Conservation (phyloP, 2,888 invertebrate species). For the Sminthurides aquaticus region DNA sequence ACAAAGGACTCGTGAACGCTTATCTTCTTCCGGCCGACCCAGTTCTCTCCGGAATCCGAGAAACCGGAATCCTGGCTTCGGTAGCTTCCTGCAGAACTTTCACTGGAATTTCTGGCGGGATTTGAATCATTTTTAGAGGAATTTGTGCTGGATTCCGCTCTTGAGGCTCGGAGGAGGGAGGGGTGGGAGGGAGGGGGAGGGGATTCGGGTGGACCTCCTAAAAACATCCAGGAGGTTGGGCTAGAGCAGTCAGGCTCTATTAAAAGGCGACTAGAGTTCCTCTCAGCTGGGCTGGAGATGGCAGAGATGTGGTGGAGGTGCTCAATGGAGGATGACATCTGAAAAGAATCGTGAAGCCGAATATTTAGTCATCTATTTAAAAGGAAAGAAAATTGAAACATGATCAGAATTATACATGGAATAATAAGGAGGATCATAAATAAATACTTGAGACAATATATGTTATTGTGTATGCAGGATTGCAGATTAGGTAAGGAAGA, state of each 20-base stretch:
- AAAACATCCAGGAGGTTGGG: slow-evolving; percentile 41
- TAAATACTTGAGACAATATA: too few species aligned
- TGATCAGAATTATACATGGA: too few species aligned
- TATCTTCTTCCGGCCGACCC: slow-evolving; percentile 5
- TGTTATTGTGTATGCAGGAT: too few species aligned
- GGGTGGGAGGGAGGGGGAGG: slow-evolving; percentile 15
- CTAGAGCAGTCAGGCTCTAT: slow-evolving; percentile 42
- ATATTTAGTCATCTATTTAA: too few species aligned
- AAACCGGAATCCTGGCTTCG: slow-evolving; percentile 74
- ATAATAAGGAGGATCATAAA: too few species aligned
- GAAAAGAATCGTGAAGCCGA: not conserved
- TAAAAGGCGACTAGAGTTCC: slow-evolving; percentile 36
- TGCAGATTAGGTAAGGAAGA: too few species aligned
- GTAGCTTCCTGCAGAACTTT: slow-evolving; percentile 51
- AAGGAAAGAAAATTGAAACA: too few species aligned
- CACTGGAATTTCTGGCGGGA: slow-evolving; percentile 41
- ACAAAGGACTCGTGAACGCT: slow-evolving; percentile 3
- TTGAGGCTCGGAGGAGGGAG: slow-evolving; percentile 15
- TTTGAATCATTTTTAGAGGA: not conserved
- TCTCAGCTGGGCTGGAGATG: not conserved
- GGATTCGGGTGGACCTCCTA: slow-evolving; percentile 16
- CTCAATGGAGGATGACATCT: slow-evolving; percentile 6
- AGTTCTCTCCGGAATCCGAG: slow-evolving; percentile 61
- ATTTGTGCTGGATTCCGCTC: slow-evolving; percentile 3
- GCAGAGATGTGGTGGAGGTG: not conserved